Base-by-base conservation (phyloP, 2,888 invertebrate genomes). In the Flexamia atlantica region DNA sequence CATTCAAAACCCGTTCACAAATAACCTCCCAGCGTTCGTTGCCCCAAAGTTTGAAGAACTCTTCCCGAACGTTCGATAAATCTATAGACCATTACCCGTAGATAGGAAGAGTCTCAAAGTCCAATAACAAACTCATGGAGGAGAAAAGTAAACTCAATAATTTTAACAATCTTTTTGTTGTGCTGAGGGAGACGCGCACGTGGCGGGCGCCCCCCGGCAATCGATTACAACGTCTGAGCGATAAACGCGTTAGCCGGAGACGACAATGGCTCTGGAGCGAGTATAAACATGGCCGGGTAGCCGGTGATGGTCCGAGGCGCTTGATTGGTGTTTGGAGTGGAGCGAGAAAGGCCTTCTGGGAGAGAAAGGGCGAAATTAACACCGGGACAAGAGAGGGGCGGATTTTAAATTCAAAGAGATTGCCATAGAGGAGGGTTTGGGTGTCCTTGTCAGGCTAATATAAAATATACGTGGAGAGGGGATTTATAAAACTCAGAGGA, bases 371-470 rank as follows among this genome's bases (percentile, higher is more conserved):
- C 20, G 70, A 70, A 70, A 70, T 70, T 70, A 70, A 70, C 70
- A 40, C 40, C 14, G 40, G 70, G 36, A 70, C 70, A 40, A 70
- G 70, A 40, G 72, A 42, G 42, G 74, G 74, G 74, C 46, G 74
- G 74, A 76, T 76, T 76, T 76, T 46, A 76, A 42, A 76, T 76
- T 76, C 74, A 76, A 76, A 76, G 74, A 76, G 74, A 76, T 76
- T 46, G 74, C 46, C 46, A 46, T 42, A 76, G n/a, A 46, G 46
- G 46, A 46, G 46, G 64, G 64, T 64, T 28, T 76, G 74, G 46
- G 28, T 76, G 74, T 76, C 46, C 46, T 76, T 76, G 46, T 28
- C 74, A 76, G 74, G 23, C 28, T 40, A 42, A 46, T 46, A 76
- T 76, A 76, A 76, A 76, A 76, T 76, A 76, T 76, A 76, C 40